These are phyloP conservation scores for Sparus aurata DNA, from an alignment of 2,797 vertebrate genomes.

Conservation along the genomic window DNA sequence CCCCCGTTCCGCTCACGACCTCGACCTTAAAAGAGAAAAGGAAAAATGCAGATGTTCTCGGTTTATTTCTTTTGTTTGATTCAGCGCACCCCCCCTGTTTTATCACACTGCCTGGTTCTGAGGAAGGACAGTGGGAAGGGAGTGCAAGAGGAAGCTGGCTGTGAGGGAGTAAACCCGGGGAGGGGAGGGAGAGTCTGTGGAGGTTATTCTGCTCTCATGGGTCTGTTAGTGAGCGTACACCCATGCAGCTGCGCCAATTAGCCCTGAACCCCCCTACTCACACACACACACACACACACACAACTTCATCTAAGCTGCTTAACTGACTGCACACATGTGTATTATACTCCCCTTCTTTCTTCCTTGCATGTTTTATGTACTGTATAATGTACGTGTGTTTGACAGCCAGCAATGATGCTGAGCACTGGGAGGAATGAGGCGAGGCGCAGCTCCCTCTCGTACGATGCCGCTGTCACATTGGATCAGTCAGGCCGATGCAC, in stretches of 20 bases:
- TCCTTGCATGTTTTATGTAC: slow-evolving; percentile 5
- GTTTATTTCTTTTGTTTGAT: neutral
- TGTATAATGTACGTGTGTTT: slow-evolving; percentile 42
- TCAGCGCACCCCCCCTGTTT: slow-evolving; percentile 37
- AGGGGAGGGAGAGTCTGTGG: slow-evolving; percentile 57
- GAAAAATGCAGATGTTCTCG: slow-evolving; percentile 24
- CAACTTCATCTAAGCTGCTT: slow-evolving; percentile 43
- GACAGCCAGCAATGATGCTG: slow-evolving; percentile 69
- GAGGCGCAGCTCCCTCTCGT: slow-evolving; percentile 61
- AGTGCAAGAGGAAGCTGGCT: slow-evolving; percentile 59
- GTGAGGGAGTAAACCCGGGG: slow-evolving; percentile 64
- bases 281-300: slow-evolving; percentile 7
- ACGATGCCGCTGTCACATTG: slow-evolving; percentile 78
- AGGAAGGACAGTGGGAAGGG: slow-evolving; percentile 51
- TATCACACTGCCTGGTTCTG: slow-evolving; percentile 35
- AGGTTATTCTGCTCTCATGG: slow-evolving; percentile 82
- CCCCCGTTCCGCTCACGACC: slow-evolving; percentile 29
- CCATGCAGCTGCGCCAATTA: slow-evolving; percentile 82
- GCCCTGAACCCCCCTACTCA: slow-evolving; percentile 40
- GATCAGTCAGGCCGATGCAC: slow-evolving; percentile 72
- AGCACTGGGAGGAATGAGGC: slow-evolving; percentile 48
- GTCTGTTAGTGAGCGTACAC: slow-evolving; percentile 74
- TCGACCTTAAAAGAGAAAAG: slow-evolving; percentile 23
- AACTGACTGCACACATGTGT: slow-evolving; percentile 48
- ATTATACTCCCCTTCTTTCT: neutral